Conservation (phyloP, 2,888 invertebrate species). For the Hipparchia semele region DNA sequence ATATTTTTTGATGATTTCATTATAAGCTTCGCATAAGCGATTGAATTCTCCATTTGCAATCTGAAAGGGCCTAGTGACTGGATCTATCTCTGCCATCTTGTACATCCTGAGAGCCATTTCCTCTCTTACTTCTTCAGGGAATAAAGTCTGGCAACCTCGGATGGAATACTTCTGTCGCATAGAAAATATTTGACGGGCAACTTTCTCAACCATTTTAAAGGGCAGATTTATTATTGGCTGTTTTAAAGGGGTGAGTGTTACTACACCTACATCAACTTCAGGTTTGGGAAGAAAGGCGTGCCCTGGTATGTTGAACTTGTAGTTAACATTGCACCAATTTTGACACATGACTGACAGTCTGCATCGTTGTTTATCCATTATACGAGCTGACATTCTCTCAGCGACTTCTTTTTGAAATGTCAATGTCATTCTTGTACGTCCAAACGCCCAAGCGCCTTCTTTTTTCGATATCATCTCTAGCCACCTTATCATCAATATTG, state of each 20-base stretch:
- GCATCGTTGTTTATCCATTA: constrained; percentile 88
- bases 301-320: constrained; percentile 95
- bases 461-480: constrained; percentile 89
- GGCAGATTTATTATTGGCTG: constrained; percentile 90
- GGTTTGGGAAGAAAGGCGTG: constrained; percentile 96
- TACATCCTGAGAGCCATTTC: constrained; percentile 87
- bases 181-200: constrained; percentile 92
- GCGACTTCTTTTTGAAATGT: constrained; percentile 99
- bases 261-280: constrained; percentile 98
- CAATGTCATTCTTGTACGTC: constrained; percentile 93
- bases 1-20: constrained; percentile 86
- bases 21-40: constrained; percentile 90
- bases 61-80: constrained; percentile 86
- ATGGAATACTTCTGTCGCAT: constrained; percentile 93
- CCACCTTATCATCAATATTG: constrained; percentile 95
- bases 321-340: constrained; percentile 91
- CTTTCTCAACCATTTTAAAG: constrained; percentile 94
- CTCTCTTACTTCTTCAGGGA: constrained; percentile 87
- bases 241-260: constrained; percentile 91
- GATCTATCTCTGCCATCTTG: constrained; percentile 87
- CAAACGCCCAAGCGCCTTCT: constrained; percentile 90
- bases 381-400: constrained; percentile 92
- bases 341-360: constrained; percentile 98
- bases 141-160: constrained; percentile 87
- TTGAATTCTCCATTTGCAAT: constrained; percentile 91